These are phyloP conservation scores for Tricholauxania praeusta DNA, from an alignment of 2,888 invertebrate species.

Conservation along the genomic window DNA sequence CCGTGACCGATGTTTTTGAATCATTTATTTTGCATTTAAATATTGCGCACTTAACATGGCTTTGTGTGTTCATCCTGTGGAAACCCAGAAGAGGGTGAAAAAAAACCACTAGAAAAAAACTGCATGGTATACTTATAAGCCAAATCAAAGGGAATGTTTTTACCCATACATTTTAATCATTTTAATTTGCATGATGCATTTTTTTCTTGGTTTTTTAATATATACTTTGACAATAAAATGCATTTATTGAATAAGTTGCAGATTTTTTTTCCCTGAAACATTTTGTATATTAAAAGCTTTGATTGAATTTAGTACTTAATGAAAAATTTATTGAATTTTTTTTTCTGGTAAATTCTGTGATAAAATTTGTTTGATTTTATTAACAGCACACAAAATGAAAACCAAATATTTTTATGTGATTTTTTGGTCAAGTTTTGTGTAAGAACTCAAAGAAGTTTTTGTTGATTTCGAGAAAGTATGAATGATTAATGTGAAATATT, in stretches of 20 bases:
- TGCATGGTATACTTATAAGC: neutral
- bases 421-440: too few relatives aligned
- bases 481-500: too few relatives aligned
- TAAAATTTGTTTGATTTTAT: neutral
- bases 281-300: neutral
- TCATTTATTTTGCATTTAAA: slow-evolving; percentile 5
- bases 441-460: too few relatives aligned
- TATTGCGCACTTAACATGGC: slow-evolving; percentile 27
- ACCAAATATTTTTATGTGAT: too few relatives aligned
- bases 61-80: neutral
- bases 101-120: neutral
- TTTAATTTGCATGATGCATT: slow-evolving; percentile 2
- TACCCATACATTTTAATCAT: neutral
- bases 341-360: neutral
- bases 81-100: neutral
- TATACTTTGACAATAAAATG: neutral
- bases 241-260: neutral
- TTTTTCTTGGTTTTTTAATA: neutral
- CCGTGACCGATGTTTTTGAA: neutral
- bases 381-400: too few relatives aligned
- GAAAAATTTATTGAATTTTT: too few relatives aligned
- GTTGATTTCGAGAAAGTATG: too few relatives aligned
- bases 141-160: neutral
- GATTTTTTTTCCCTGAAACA: neutral
- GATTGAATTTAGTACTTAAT: neutral